Base-by-base conservation (phyloP, 2,113 vertebrate species). In the Anolis carolinensis region DNA sequence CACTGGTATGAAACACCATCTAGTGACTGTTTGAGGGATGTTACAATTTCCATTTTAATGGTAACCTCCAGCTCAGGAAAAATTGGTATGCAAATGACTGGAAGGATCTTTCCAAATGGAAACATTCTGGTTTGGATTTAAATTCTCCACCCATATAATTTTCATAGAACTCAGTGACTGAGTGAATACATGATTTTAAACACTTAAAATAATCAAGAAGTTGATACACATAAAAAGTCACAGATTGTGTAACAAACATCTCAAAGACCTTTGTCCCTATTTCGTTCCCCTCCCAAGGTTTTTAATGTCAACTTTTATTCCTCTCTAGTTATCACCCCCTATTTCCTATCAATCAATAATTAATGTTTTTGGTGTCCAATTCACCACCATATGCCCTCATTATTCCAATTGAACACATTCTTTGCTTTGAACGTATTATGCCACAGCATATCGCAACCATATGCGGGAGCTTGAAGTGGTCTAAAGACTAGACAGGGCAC, bases 1-100 rank as follows among this genome's bases (percentile, higher is more conserved):
- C 85, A 75, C 70, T 84, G 39, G 34, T 86, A 88, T 82, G 84
- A 74, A 91, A 84, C 62, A 52, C 16, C 82, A 74, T 90, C 63
- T 89, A 67, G 80, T 3, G 67, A 89, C 87, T 90, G 78, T 89
- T 85, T 36, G 32, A 7, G 93, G 39, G 88, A 91, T 91, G 75
- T 63, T 36, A 63, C 81, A 14, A 72, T 34, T 25, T 86, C 25
- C 11, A 88, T 92, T 84, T 83, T 86, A 82, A 84, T 73, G 81
- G 77, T 84, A 91, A 39, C 0, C 4, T 89, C 86, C 63, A 87
- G 76, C 79, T 80, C 71, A 86, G 86, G 86, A 79, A 89, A 89
- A 50, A 25, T 9, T 63, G 81, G 73, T 84, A 27, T 18, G 27
- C 21, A 67, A 77, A 65, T 80, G 36, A 72, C 48, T 1, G 30